Conservation (phyloP, 2,113 vertebrate genomes). For the Ageneiosus marmoratus region DNA sequence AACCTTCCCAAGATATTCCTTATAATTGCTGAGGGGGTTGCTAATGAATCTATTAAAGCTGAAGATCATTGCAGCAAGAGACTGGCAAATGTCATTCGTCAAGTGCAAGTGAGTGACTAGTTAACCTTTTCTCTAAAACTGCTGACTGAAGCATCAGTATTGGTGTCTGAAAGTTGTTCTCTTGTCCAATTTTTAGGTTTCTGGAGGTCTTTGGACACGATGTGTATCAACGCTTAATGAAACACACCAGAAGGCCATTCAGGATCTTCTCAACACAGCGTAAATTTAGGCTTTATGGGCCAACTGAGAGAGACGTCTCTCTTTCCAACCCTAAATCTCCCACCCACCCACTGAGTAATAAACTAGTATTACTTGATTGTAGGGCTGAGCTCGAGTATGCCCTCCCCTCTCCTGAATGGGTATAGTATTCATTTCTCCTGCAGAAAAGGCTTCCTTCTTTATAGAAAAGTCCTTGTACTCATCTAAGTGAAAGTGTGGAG, state of each 20-base stretch:
- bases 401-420: not conserved
- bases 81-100: slow-evolving; percentile 92
- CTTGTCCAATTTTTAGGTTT: slow-evolving; percentile 74
- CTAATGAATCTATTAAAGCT: slow-evolving; percentile 90
- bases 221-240: slow-evolving; percentile 91
- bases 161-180: not conserved
- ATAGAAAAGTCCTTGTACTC: slow-evolving; percentile 27
- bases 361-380: slow-evolving; percentile 59
- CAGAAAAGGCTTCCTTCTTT: slow-evolving; percentile 15
- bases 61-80: slow-evolving; percentile 93
- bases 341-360: slow-evolving; percentile 61
- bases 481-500: slow-evolving; percentile 5
- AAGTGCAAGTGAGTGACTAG: slow-evolving; percentile 84
- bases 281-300: slow-evolving; percentile 70
- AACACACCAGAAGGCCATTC: slow-evolving; percentile 93
- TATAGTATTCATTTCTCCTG: not conserved
- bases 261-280: slow-evolving; percentile 92
- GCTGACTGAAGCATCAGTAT: not conserved
- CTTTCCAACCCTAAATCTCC: slow-evolving; percentile 44
- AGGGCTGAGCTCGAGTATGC: slow-evolving; percentile 6
- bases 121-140: not conserved
- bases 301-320: slow-evolving; percentile 57
- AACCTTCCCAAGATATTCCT: slow-evolving; percentile 94
- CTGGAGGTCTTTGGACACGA: slow-evolving; percentile 91
- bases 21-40: slow-evolving; percentile 94